Evolutionary conservation across 2,113 vertebrate genomes (phyloP), one percentile per base, ranked within the genome.

Genomic region (Vidua macroura): DNA sequence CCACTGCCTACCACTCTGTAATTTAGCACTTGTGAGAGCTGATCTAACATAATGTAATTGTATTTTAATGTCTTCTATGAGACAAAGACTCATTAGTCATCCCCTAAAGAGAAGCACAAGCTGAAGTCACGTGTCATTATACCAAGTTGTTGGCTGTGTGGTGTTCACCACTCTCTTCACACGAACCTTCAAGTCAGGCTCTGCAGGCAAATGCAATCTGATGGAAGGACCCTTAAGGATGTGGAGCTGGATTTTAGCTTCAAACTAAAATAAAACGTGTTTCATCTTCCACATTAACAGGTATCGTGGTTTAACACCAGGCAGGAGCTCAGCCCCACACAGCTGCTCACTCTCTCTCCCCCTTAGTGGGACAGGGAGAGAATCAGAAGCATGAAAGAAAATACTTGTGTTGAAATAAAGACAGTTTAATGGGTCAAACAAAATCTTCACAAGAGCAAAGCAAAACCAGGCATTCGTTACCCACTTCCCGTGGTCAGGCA

Each of bases 21-120:
- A 96, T 87, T 94, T 85, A 85, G 83, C 88, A 97, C 86, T 88
- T 92, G 94, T 60, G 76, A 96, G 91, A 95, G 84, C 91, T 92
- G 95, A 94, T 96, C 87, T 93, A 91, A 96, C 85, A 83, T 88
- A 96, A 95, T 75, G 15, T 91, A 94, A 96, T 89, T 59, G 37
- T 73, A 88, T 90, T 97, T 98, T 96, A 96, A 97, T 86, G 90
- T 84, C 88, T 93, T 96, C 84, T 39, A 28, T 56, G 86, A 96
- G 94, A 87, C 69, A 46, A 52, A 90, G 95, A 67, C 43, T 95
- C 92, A 84, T 97, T 93, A 97, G 88, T 97, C 95, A 96, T 85
- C 91, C 92, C 86, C 96, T 96, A 86, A 95, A 85, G 83, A 93
- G 79, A 86, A 92, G 80, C 64, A 91, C 86, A 93, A 86, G 86